These are phyloP conservation scores for Sphaerophoria taeniata DNA, from an alignment of 2,888 invertebrate species.

Conservation along the genomic window DNA sequence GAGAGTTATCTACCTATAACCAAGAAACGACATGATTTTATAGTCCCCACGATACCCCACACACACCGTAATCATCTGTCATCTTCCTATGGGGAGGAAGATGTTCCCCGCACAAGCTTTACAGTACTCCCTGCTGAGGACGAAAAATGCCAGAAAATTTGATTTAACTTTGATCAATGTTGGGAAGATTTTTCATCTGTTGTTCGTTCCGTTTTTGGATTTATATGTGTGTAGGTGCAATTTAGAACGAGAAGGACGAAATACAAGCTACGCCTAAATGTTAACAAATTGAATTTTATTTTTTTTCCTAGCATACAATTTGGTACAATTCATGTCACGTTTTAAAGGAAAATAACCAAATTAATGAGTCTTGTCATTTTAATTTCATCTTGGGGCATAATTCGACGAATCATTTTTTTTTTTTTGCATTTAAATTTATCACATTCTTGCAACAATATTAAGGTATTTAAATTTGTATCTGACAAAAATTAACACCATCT, in stretches of 20 bases:
- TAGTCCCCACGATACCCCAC: slow-evolving; percentile 18
- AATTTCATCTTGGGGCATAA: background rate
- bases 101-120: background rate
- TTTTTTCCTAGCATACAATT: no score
- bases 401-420: background rate
- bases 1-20: slow-evolving; percentile 13
- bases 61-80: background rate
- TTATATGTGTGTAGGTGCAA: background rate
- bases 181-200: slow-evolving; percentile 28
- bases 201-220: background rate
- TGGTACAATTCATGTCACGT: slow-evolving; percentile 24
- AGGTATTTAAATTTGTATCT: no score
- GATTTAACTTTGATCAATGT: slow-evolving; percentile 67
- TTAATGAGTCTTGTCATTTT: slow-evolving; percentile 28
- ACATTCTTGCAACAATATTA: no score
- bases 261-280: slow-evolving; percentile 1
- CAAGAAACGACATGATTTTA: slow-evolving; percentile 34
- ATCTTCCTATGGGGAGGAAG: background rate
- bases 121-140: slow-evolving; percentile 4
- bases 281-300: slow-evolving; percentile 16
- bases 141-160: slow-evolving; percentile 58
- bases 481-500: background rate
- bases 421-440: background rate
- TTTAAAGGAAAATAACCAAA: slow-evolving; percentile 39
- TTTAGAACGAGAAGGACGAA: background rate